Evolutionary conservation across 2,113 vertebrate species (phyloP), one percentile per base, ranked within the genome.

Genomic region (Bungarus multicinctus): DNA sequence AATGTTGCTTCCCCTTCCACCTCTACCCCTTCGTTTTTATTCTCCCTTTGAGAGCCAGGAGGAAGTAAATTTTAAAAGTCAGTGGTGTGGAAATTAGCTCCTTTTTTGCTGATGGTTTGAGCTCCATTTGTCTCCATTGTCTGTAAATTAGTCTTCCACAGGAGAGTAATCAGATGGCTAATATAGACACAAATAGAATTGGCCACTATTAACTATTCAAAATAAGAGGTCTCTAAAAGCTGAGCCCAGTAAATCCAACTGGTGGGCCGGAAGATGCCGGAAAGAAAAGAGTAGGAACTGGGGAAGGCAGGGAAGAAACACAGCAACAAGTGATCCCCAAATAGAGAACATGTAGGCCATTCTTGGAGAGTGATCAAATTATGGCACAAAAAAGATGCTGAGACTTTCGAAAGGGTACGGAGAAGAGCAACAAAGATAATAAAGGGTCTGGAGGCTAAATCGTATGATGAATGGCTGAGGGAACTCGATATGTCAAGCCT

Each of bases 111-210:
- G 96, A 93, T 93, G 92, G 95, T 96, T 96, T 94, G 93, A 92
- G 94, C 95, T 94, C 60, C 95, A 97, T 97, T 96, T 93, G 95
- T 96, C 97, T 97, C 97, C 92, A 97, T 97, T 92, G 4, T 64
- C 96, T 92, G 95, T 60, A 95, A 96, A 97, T 96, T 95, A 95
- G 93, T 92, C 94, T 96, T 96, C 86, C 95, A 95, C 95, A 88
- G 94, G 95, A 96, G 96, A 96, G 95, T 95, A 96, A 97, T 97
- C 96, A 96, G 96, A 91, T 89, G 94, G 93, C 94, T 95, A 96
- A 96, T 94, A 95, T 91, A 91, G 94, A 93, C 47, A 0, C 96
- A 96, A 96, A 96, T 95, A 95, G 93, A 96, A 96, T 91, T 95
- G 47, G 96, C 94, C 92, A 45, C 91, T 95, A 74, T 94, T 94